A percentile compares a stretch with the other conserved stretches of the same genome.
phyloP scores from a whole-genome alignment of 2,888 invertebrate genomes.

The Scelioninae gen. 1 region DNA sequence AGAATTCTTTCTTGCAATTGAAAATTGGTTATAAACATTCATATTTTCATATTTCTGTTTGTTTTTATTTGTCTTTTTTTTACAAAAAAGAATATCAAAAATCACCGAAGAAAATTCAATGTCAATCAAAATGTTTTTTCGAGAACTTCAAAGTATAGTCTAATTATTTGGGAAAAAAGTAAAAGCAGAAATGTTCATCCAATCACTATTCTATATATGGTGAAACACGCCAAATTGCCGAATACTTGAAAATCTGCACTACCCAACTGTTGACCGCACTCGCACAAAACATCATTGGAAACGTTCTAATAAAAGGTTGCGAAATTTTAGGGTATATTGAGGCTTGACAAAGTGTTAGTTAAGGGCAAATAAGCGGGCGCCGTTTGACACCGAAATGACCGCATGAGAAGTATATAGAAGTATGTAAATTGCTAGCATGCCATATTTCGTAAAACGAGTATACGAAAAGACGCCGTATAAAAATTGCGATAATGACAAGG shows the following conservation, averaged over 20 bases:
- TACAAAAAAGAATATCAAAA: too few species aligned
- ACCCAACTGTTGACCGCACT: constrained; percentile 46
- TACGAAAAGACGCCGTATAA: constrained; percentile 52
- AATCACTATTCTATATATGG: not conserved
- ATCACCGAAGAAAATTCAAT: too few species aligned
- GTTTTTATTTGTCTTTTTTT: too few species aligned
- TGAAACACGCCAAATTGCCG: constrained; percentile 5
- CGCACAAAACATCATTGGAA: constrained; percentile 22
- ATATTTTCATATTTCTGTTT: too few species aligned
- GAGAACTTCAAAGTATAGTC: too few species aligned
- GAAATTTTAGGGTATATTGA: constrained; percentile 8
- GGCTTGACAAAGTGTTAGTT: constrained; percentile 57
- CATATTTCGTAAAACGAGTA: constrained; percentile 51
- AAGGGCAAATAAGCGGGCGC: constrained; percentile 44
- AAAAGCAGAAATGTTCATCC: too few species aligned
- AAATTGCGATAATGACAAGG: constrained; percentile 64
- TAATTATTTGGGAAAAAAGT: too few species aligned
- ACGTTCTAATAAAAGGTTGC: constrained; percentile 40
- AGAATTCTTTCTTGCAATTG: too few species aligned
- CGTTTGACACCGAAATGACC: constrained; percentile 65
- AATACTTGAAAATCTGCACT: constrained; percentile 39
- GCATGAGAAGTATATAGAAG: constrained; percentile 23
- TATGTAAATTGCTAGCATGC: constrained; percentile 56
- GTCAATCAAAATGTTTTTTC: too few species aligned
- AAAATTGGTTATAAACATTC: too few species aligned